Percentiles rank a stretch among this genome's conserved stretches.
phyloP scores from a whole-genome alignment of 2,797 vertebrate species.

The Fundulus diaphanus region DNA sequence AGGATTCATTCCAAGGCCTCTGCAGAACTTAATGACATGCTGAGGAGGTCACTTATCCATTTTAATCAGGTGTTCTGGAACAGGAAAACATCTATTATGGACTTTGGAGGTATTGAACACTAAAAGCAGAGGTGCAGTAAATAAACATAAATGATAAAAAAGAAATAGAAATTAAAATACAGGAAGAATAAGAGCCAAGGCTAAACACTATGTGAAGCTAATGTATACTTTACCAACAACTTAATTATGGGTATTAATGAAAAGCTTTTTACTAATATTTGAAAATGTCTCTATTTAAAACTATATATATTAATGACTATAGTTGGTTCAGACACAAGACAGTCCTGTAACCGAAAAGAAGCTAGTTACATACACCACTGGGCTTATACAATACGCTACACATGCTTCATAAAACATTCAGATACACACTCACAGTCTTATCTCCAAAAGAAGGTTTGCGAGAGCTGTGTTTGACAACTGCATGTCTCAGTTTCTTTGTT shows the following conservation, averaged over 20 bases:
- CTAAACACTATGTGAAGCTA: background rate
- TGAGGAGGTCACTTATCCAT: background rate
- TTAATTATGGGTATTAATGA: background rate
- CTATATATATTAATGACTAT: background rate
- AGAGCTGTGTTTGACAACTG: slow-evolving; percentile 18
- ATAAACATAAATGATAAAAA: background rate
- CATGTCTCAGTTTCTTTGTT: slow-evolving; percentile 50
- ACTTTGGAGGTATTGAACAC: background rate
- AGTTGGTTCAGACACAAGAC: background rate
- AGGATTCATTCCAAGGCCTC: background rate
- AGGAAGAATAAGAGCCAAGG: background rate
- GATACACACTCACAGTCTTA: slow-evolving; percentile 33
- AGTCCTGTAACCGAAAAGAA: background rate
- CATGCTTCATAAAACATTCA: slow-evolving; percentile 10
- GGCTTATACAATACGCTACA: background rate
- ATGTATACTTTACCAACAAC: background rate
- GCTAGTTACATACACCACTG: background rate
- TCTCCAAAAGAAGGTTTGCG: slow-evolving; percentile 34
- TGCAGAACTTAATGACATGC: background rate
- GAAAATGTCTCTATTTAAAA: background rate
- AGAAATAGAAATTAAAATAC: background rate
- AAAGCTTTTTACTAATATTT: background rate
- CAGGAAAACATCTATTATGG: background rate
- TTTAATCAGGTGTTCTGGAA: background rate
- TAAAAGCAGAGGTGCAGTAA: background rate